Evolutionary conservation across 2,113 vertebrate species (phyloP), one percentile per base, ranked within the genome.

Genomic region (Sinocyclocheilus rhinocerous): DNA sequence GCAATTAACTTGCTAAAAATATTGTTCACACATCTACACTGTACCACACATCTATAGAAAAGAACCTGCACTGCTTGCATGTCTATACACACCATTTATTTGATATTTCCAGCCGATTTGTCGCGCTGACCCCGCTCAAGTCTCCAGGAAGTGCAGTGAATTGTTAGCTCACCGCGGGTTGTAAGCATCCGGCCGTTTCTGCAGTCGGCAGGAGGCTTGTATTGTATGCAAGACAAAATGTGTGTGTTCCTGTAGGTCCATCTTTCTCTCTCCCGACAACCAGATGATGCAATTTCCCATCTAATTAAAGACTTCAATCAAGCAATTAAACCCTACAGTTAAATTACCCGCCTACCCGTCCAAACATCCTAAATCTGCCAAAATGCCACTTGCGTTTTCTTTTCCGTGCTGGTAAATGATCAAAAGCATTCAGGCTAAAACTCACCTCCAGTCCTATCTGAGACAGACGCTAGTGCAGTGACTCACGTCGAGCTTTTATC

Each of bases 301-400:
- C 48, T 79, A 86, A 90, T 90, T 85, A 85, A 78, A 22, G 29
- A 81, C 79, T 55, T 90, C 67, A 81, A 75, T 83, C 65, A 83
- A 80, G 80, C 86, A 86, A 90, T 88, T 90, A 82, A 76, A 83
- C 45, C 33, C 29, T 63, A 8, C 15, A 20, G 39, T 73, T 52
- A 45, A 80, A 73, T 45, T 42, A 79, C 52, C 61, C 16, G 20
- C 24, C n/a, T 45, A 26, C 24, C 29, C 65, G 6, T 83, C 26
- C 45, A 81, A 67, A 84, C 24, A 86, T 52, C 72, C 39, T 2
- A 15, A 33, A 83, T 82, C 50, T 89, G 70, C 69, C 69, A 70
- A 80, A 78, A 76, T 39, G 10, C 67, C 72, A 50, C 73, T 70
- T 59, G 80, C 24, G 24, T 52, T 84, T 81, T 26, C 12, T 22